These are phyloP conservation scores for Threskiornis aethiopicus DNA, from an alignment of 2,797 vertebrate genomes.

Conservation along the genomic window DNA sequence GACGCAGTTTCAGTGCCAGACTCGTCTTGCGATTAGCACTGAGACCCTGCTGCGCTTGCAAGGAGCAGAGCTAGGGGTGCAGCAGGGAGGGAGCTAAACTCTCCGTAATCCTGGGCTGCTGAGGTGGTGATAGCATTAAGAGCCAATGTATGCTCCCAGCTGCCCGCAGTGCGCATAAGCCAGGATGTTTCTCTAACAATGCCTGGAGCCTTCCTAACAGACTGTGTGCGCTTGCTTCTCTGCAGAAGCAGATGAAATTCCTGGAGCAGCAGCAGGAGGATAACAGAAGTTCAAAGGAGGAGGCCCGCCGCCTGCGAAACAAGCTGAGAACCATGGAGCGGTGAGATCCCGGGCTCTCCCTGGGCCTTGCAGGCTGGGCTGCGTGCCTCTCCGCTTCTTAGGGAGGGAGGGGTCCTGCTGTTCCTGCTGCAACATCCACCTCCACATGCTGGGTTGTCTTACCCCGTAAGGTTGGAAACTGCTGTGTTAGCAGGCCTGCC, in stretches of 20 bases:
- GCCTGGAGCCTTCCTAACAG: background rate
- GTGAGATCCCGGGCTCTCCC: constrained; percentile 63
- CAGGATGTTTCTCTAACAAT: background rate
- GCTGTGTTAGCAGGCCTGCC: background rate
- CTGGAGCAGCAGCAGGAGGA: constrained; percentile 89
- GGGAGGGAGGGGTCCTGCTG: background rate
- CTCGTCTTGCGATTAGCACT: accelerated
- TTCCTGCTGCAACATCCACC: background rate
- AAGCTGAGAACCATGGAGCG: constrained; percentile 89
- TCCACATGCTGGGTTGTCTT: background rate
- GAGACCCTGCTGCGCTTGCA: background rate
- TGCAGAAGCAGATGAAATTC: constrained; percentile 93
- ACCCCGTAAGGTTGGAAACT: background rate
- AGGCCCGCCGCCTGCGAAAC: constrained; percentile 81
- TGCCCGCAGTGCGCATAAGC: constrained; percentile 7
- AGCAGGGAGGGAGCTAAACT: background rate
- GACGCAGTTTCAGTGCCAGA: accelerated
- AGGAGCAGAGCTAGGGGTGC: background rate
- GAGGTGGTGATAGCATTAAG: constrained; percentile 12
- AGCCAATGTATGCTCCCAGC: background rate
- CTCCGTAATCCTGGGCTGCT: background rate
- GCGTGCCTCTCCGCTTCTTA: background rate
- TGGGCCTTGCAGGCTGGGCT: background rate
- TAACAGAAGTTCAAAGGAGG: constrained; percentile 84
- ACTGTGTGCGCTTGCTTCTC: background rate